A percentile compares a stretch with the other conserved stretches of the same genome.
Conservation (phyloP, 2,113 vertebrate genomes). For the Zosterops borbonicus region DNA sequence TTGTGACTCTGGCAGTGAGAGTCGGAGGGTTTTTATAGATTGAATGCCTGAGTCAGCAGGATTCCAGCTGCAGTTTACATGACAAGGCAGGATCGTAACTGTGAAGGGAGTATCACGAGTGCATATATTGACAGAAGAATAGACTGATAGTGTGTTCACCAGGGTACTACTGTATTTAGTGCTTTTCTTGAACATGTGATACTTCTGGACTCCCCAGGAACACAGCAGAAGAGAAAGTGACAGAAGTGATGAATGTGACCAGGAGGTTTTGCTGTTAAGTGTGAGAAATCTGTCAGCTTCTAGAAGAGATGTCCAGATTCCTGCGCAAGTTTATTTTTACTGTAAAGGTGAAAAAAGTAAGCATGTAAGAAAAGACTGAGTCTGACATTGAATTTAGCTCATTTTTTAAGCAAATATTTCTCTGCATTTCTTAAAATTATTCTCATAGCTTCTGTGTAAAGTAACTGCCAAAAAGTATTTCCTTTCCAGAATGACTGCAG, state of each 20-base stretch:
- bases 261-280: background rate
- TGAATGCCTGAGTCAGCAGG: conserved; percentile 32
- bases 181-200: background rate
- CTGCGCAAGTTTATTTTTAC: background rate
- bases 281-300: background rate
- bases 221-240: background rate
- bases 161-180: background rate
- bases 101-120: background rate
- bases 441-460: background rate
- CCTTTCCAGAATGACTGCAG: background rate
- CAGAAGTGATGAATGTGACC: background rate
- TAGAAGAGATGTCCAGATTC: background rate
- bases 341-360: background rate
- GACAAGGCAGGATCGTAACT: background rate
- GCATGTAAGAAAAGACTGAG: background rate
- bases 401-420: background rate
- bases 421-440: background rate
- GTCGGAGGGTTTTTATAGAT: background rate
- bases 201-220: background rate
- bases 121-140: background rate
- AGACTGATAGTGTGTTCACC: background rate
- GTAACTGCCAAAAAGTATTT: background rate
- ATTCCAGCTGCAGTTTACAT: background rate
- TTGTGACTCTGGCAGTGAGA: background rate
- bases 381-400: background rate